Percentiles rank a stretch among this genome's conserved stretches.
Conservation (phyloP, 2,797 vertebrate genomes). For the Cryptoprocta ferox region DNA sequence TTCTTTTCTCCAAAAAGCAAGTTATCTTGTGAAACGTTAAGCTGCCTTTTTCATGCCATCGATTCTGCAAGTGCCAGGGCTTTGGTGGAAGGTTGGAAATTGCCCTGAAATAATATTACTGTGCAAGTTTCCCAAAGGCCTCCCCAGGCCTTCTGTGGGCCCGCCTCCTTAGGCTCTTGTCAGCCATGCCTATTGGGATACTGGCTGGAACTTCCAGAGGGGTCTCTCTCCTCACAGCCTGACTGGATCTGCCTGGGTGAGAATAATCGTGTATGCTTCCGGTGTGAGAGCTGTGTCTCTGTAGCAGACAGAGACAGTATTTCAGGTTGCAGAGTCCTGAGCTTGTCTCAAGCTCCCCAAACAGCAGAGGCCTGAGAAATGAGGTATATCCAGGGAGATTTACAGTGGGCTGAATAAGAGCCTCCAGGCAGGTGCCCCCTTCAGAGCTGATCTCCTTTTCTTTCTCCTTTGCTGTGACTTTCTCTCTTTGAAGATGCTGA, state of each 20-base stretch:
- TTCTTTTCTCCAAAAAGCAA: not conserved
- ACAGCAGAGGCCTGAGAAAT: not conserved
- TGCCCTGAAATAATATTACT: not conserved
- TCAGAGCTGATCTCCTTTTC: not conserved
- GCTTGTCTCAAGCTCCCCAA: not conserved
- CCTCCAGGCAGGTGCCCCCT: not conserved
- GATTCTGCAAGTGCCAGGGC: not conserved
- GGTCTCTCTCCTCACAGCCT: not conserved
- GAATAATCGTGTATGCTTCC: not conserved
- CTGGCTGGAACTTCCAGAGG: not conserved
- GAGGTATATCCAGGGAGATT: no score
- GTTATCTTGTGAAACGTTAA: not conserved
- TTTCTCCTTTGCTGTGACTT: not conserved
- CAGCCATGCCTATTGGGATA: not conserved
- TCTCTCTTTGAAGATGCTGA: not conserved
- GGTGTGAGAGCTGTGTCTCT: not conserved
- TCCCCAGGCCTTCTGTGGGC: not conserved
- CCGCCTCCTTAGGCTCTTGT: not conserved
- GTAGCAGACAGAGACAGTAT: not conserved
- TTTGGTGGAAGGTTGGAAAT: not conserved
- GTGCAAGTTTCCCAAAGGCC: not conserved
- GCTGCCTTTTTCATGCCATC: not conserved
- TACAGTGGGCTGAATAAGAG: not conserved
- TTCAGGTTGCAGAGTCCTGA: not conserved
- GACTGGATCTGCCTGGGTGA: not conserved